Evolutionary conservation across 2,797 vertebrate species (phyloP), one percentile per base, ranked within the genome.

Genomic region (Danio kyathit): DNA sequence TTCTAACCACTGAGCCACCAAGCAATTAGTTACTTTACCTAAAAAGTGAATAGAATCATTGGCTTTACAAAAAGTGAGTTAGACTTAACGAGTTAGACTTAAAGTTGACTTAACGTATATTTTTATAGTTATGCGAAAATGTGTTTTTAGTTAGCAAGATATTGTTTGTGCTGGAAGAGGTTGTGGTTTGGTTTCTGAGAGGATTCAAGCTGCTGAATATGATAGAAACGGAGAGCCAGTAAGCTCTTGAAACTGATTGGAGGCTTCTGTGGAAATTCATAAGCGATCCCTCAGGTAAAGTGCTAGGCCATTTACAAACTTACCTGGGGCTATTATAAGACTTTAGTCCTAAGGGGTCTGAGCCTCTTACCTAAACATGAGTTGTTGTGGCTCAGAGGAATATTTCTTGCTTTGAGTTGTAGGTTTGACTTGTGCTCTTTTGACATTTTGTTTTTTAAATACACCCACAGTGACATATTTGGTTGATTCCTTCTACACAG

Each of bases 231-330:
- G 38, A 56, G 40, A 56, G 38, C 4, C 5, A 8, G 14, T 70
- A 17, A 70, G 52, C 52, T 21, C 54, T 73, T 73, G 8, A 46
- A 73, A n/a, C 56, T 59, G 13, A 59, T 21, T 29, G 17, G 70
- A 59, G 8, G 12, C 8, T 59, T 73, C 52, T 46, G 13, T 46
- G 13, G 46, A 19, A 59, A 44, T 73, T 29, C 54, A 29, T 59
- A n/a, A 73, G 71, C 44, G 13, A 44, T 73, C 41, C 54, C 54
- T 73, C 13, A 46, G 54, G 17, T 46, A 29, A 59, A 72, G 5
- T 56, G 69, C 38, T 43, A 72, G 38, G n/a, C 51, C 52, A 14
- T 43, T 72, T 56, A 72, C 11, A 72, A n/a, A 49, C 51, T 12
- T 56, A 19, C 69, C 69, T 3, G 38, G 38, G 69, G 69, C 38